These are phyloP conservation scores for Galeopsomyia nigrocyanea DNA, from an alignment of 2,888 invertebrate genomes.

Conservation along the genomic window DNA sequence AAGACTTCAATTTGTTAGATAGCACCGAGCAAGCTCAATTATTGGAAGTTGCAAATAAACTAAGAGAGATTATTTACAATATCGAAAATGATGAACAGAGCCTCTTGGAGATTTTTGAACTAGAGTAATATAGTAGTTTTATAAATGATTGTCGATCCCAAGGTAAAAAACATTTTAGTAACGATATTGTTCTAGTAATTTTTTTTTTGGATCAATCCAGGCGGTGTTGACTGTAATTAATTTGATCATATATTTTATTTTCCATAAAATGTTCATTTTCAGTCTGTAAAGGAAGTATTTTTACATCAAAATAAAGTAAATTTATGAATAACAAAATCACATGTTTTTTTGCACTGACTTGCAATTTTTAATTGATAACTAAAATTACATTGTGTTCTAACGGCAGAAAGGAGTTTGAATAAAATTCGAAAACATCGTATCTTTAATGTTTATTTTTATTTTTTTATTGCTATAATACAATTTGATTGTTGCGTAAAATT, in stretches of 20 bases:
- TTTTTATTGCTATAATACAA: constrained; percentile 64
- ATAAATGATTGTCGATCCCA: background rate
- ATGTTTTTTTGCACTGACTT: background rate
- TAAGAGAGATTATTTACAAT: background rate
- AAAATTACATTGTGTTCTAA: background rate
- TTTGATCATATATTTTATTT: background rate
- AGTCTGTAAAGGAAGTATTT: background rate
- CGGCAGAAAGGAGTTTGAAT: background rate
- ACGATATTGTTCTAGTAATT: background rate
- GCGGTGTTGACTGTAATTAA: background rate
- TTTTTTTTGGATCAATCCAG: background rate
- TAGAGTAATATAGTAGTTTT: background rate
- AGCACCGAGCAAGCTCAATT: background rate
- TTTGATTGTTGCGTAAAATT: constrained; percentile 63
- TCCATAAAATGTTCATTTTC: too few species aligned
- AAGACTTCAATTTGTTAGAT: background rate
- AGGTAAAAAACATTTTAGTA: too few species aligned
- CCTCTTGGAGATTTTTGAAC: background rate
- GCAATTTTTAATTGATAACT: background rate
- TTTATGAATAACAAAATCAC: background rate
- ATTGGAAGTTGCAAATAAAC: background rate
- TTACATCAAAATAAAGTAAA: background rate
- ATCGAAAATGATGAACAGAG: background rate
- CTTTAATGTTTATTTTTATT: constrained; percentile 53
- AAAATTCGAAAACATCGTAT: constrained; percentile 22